A percentile compares a stretch with the other conserved stretches of the same genome.
Conservation (phyloP, 2,888 invertebrate genomes). For the Linyphia triangularis region DNA sequence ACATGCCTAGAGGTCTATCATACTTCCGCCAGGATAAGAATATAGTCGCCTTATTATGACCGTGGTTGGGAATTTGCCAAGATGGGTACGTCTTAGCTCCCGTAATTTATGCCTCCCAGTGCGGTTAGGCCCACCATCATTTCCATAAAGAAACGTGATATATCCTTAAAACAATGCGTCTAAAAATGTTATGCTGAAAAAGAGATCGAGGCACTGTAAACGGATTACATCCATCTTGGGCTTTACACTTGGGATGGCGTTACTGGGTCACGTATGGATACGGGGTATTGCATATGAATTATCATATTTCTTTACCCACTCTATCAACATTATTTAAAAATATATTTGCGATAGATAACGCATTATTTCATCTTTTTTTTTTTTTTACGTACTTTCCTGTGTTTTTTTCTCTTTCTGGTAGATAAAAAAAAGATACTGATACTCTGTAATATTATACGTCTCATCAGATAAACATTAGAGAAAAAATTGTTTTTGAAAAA, state of each 20-base stretch:
- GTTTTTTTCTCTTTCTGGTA: no score
- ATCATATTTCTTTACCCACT: neutral
- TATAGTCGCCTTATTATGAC: constrained; percentile 60
- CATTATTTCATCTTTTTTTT: neutral
- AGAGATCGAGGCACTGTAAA: constrained; percentile 1
- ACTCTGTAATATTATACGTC: no score
- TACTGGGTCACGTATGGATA: constrained; percentile 21
- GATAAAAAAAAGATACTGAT: no score
- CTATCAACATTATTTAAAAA: neutral
- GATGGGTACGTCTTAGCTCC: constrained; percentile 5
- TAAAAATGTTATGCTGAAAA: neutral
- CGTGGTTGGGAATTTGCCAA: constrained; percentile 34
- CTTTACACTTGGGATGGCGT: constrained; percentile 17
- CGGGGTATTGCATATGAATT: neutral
- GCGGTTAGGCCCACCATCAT: constrained; percentile 23
- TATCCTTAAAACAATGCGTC: constrained; percentile 42
- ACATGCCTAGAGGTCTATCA: constrained; percentile 25
- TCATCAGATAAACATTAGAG: no score
- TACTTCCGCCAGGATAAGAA: constrained; percentile 10
- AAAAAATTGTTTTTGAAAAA: no score
- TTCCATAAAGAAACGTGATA: constrained; percentile 43
- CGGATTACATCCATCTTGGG: constrained; percentile 28
- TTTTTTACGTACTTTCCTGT: neutral
- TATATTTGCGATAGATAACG: neutral
- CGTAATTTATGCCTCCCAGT: constrained; percentile 51